Conservation (phyloP, 2,888 invertebrate genomes). For the Lithophane leautieri region DNA sequence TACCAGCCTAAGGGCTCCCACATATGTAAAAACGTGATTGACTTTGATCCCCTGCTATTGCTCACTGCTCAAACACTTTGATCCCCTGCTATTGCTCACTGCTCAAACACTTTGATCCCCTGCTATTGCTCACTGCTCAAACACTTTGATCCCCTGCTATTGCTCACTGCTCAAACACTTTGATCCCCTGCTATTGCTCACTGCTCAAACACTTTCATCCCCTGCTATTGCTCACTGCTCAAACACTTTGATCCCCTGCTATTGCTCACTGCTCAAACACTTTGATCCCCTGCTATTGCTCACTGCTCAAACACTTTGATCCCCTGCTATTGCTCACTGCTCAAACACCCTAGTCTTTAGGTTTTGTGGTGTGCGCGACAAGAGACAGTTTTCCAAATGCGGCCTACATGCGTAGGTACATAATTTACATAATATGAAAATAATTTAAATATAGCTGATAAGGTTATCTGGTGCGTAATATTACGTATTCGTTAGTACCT, state of each 20-base stretch:
- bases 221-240: too few species aligned
- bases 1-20: not conserved
- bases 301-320: not conserved
- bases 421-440: constrained; percentile 37
- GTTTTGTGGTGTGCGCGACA: not conserved
- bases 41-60: not conserved
- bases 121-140: too few species aligned
- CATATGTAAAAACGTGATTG: not conserved
- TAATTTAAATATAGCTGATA: constrained; percentile 57
- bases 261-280: too few species aligned
- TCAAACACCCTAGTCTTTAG: not conserved
- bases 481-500: constrained; percentile 28
- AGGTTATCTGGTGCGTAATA: constrained; percentile 41
- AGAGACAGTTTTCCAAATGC: not conserved
- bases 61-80: not conserved
- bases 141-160: too few species aligned
- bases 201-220: too few species aligned
- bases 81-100: too few species aligned
- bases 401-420: not conserved
- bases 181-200: too few species aligned
- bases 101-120: too few species aligned
- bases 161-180: too few species aligned
- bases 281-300: too few species aligned
- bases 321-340: not conserved
- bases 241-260: too few species aligned